Base-by-base conservation (phyloP, 2,797 vertebrate genomes). In the Anguilla obscura region DNA sequence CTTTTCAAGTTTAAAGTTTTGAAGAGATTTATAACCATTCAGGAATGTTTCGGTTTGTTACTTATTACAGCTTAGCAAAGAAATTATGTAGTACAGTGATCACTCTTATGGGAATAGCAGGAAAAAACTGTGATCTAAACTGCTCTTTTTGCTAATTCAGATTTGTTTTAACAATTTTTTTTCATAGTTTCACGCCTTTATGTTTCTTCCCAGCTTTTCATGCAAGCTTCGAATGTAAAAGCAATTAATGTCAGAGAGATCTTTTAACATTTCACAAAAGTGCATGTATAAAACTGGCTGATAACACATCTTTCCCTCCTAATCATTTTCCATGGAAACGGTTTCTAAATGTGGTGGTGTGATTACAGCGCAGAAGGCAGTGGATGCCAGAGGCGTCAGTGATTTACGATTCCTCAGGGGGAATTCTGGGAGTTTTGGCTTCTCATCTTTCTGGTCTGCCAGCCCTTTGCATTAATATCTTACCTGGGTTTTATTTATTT, bases 291-390 rank as follows among this genome's bases (percentile, higher is more conserved):
- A 36, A 69, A 69, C 24, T 27, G 8, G 24, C 63, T 27, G 8
- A 14, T 76, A 76, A 16, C 14, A 76, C 74, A 76, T 76, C 74
- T 36, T 14, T 40, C 74, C 30, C 14, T 76, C 74, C 40, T 40
- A 36, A 76, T 76, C 74, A 76, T 76, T 40, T 76, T 36, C 74
- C 74, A 76, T 76, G 74, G 74, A 36, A 76, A 76, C 74, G 36
- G 74, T 76, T 36, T 76, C 74, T 76, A 76, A 76, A 16, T 40
- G 4, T 5, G 36, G 74, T n/a, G 74, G 74, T 40, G 33, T 36
- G 74, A 76, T 76, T 76, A 40, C 74, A 76, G 74, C 36, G 74
- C 74, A 76, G 74, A 18, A 76, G 33, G 74, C 36, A 40, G 30
- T 14, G 30, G 69, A 27, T 71, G 74, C 36, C 74, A 76, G 14